These are phyloP conservation scores for Indri indri DNA, from an alignment of 2,113 vertebrate species.

Conservation along the genomic window DNA sequence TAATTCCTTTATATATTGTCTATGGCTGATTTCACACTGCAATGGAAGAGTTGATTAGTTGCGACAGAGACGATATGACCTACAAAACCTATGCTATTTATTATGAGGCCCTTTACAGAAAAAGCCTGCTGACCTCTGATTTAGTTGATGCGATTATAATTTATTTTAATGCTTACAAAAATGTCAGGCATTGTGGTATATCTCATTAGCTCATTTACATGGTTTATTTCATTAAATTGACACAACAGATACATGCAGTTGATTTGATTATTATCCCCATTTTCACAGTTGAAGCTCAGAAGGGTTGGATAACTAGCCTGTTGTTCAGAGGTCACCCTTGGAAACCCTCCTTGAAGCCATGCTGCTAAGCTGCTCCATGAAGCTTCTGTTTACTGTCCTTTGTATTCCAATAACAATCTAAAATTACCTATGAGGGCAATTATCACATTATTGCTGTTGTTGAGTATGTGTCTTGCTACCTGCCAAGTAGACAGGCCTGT, in stretches of 20 bases:
- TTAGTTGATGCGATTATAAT: neutral
- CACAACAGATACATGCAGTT: neutral
- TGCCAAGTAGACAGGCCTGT: neutral
- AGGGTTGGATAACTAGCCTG: neutral
- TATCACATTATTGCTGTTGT: neutral
- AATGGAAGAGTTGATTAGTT: neutral
- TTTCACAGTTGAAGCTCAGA: slow-evolving; percentile 15
- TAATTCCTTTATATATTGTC: neutral
- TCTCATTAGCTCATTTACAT: slow-evolving; percentile 21
- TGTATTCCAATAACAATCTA: neutral
- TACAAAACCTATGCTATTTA: neutral
- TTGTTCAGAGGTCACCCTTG: neutral
- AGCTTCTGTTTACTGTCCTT: neutral
- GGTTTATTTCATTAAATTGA: slow-evolving; percentile 30
- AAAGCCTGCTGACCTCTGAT: slow-evolving; percentile 9
- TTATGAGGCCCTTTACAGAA: neutral
- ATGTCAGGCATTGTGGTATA: neutral
- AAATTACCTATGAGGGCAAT: slow-evolving; percentile 5
- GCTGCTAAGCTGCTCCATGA: neutral
- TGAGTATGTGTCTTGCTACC: neutral
- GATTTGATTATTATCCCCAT: slow-evolving; percentile 6
- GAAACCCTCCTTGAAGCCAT: neutral
- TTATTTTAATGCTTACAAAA: slow-evolving; percentile 23
- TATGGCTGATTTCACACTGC: neutral
- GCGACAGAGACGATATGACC: neutral